phyloP scores from a whole-genome alignment of 64 coral and sea anemone genomes.

The Porites lutea region DNA sequence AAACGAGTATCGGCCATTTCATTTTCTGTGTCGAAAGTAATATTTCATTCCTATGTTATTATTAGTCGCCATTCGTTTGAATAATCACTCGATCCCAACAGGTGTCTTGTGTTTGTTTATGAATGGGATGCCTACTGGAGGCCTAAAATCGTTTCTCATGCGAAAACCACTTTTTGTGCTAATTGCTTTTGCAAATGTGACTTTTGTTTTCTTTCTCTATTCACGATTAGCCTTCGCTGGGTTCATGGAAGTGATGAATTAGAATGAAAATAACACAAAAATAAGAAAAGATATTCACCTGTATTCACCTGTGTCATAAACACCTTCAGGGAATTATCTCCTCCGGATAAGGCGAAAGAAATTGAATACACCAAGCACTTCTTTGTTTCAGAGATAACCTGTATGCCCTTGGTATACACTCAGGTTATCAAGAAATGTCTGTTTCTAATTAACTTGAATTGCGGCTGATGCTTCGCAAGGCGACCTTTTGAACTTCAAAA shows the following conservation, averaged over 20 bases:
- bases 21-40: constrained; percentile 16
- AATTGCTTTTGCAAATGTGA: constrained; percentile 27
- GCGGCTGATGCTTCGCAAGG: not conserved
- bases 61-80: not conserved
- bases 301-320: too few species aligned
- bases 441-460: constrained; percentile 29
- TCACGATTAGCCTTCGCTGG: not conserved
- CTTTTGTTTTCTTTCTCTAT: not conserved
- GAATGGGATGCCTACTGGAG: not conserved
- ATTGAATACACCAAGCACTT: too few species aligned
- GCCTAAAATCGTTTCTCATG: not conserved
- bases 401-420: not conserved
- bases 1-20: not conserved
- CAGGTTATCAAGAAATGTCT: not conserved
- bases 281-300: not conserved
- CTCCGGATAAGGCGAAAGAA: too few species aligned
- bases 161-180: not conserved
- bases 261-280: not conserved
- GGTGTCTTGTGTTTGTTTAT: not conserved
- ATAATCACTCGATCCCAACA: not conserved
- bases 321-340: too few species aligned
- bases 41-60: constrained; percentile 22
- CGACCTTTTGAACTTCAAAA: constrained; percentile 38
- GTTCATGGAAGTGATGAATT: not conserved
- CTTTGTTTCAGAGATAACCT: too few species aligned